These are phyloP conservation scores for Pseudococcus viburni DNA, from an alignment of 2,888 invertebrate genomes.

Conservation along the genomic window DNA sequence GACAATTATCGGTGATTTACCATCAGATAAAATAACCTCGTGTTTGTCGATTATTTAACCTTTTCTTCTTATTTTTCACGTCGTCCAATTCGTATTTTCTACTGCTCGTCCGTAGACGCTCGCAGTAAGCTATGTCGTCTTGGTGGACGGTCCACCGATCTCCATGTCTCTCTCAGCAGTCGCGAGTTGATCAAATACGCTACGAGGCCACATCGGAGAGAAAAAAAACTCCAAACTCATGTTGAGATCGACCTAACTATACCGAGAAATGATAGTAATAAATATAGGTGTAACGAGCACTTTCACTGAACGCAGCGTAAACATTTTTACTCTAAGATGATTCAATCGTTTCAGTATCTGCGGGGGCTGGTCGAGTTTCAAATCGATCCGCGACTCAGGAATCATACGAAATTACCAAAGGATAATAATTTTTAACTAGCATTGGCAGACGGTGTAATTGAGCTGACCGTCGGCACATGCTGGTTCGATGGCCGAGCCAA, in stretches of 20 bases:
- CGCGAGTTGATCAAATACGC: neutral
- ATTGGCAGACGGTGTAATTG: neutral
- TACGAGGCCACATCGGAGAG: neutral
- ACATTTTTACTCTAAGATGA: neutral
- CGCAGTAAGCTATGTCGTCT: conserved; percentile 5
- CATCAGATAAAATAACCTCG: conserved; percentile 28
- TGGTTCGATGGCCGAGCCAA: conserved; percentile 1
- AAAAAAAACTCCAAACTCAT: neutral
- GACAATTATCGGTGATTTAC: conserved; percentile 48
- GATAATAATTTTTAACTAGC: neutral
- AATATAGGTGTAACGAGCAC: neutral
- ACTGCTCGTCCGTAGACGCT: neutral
- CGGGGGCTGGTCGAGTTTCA: conserved; percentile 14
- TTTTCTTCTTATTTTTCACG: neutral
- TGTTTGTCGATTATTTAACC: conserved; percentile 16
- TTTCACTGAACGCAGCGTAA: neutral
- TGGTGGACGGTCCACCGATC: neutral
- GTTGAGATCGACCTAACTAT: neutral
- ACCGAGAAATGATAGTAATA: neutral
- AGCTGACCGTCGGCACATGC: neutral
- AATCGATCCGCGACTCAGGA: neutral
- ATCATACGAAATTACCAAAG: no score
- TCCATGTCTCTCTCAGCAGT: neutral
- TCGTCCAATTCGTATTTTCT: neutral
- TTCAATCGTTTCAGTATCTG: neutral